Conservation (phyloP, 2,113 vertebrate species). For the Setophaga petechia region DNA sequence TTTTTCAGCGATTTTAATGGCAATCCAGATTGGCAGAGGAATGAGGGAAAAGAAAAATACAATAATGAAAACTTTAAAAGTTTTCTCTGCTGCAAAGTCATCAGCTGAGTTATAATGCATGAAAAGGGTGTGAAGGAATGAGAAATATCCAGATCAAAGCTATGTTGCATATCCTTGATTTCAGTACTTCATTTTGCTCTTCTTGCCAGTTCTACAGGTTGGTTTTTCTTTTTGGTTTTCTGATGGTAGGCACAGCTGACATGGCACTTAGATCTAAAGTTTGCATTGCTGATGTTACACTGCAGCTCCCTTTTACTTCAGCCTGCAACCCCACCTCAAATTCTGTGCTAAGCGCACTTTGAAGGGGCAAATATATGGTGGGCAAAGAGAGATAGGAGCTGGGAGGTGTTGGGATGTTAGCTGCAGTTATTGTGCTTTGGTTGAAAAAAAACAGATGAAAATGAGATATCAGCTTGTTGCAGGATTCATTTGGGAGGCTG, state of each 20-base stretch:
- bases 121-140: background rate
- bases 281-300: background rate
- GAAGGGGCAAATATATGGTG: background rate
- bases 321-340: background rate
- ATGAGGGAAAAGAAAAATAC: background rate
- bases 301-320: background rate
- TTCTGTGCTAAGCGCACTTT: background rate
- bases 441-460: background rate
- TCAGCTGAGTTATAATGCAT: background rate
- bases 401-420: fast-evolving
- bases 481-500: background rate
- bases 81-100: background rate
- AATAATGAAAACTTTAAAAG: background rate
- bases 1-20: background rate
- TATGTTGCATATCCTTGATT: background rate
- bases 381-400: background rate
- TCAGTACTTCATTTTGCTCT: background rate
- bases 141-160: background rate
- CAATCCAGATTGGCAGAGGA: background rate
- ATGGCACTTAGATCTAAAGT: background rate
- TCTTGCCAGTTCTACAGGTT: background rate
- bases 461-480: background rate
- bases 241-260: background rate
- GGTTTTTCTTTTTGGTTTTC: no score
- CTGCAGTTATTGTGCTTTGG: background rate